Conservation (phyloP, 2,888 invertebrate species). For the Bombylius discolor region DNA sequence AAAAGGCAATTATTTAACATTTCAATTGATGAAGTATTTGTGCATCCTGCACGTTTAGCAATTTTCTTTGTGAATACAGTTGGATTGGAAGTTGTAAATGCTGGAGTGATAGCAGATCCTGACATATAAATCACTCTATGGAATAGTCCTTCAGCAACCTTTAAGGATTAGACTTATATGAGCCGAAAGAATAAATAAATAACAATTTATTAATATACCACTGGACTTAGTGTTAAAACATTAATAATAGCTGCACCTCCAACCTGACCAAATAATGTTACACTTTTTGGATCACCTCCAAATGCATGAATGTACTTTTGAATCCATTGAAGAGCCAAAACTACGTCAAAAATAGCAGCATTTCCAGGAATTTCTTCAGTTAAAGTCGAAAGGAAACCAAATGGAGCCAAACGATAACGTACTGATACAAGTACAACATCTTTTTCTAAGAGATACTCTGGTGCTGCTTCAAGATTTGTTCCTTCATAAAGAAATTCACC, state of each 20-base stretch:
- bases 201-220: constrained; percentile 15
- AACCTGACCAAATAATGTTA: constrained; percentile 43
- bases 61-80: constrained; percentile 29
- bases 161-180: not conserved
- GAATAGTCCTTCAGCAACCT: constrained; percentile 35
- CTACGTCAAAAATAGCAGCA: constrained; percentile 40
- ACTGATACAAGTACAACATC: constrained; percentile 39
- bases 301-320: constrained; percentile 38
- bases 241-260: constrained; percentile 40
- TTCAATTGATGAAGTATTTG: constrained; percentile 22
- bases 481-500: constrained; percentile 37
- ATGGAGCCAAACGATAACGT: constrained; percentile 40
- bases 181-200: constrained; percentile 15
- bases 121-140: constrained; percentile 42
- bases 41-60: constrained; percentile 31
- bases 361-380: constrained; percentile 41
- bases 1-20: constrained; percentile 31
- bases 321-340: constrained; percentile 41
- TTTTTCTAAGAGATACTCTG: constrained; percentile 35
- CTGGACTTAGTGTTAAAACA: constrained; percentile 36
- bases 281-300: constrained; percentile 38
- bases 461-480: constrained; percentile 27
- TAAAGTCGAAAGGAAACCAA: constrained; percentile 41
- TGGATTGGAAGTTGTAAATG: constrained; percentile 38
- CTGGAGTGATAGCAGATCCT: constrained; percentile 39